These are phyloP conservation scores for Hippocampus kuda DNA, from an alignment of 2,797 vertebrate genomes.

Conservation along the genomic window DNA sequence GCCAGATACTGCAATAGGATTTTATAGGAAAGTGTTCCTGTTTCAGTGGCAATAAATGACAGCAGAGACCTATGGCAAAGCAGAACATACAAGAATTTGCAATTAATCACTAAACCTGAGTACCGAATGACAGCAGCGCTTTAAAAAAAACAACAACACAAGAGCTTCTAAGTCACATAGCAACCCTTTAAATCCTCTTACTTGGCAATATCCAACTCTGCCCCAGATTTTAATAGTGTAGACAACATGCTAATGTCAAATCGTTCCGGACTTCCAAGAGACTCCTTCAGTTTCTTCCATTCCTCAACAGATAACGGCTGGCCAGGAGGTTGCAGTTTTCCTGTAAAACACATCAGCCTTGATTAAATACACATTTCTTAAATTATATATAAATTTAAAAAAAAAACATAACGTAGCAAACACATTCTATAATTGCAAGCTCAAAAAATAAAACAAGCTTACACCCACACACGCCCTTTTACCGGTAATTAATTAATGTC, in stretches of 20 bases:
- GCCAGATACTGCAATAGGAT: slow-evolving; percentile 77
- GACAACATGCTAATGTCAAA: slow-evolving; percentile 74
- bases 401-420: too few relatives aligned
- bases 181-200: slow-evolving; percentile 19
- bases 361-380: background rate
- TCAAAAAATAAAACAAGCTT: too few relatives aligned
- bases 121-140: background rate
- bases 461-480: too few relatives aligned
- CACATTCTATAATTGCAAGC: too few relatives aligned
- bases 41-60: slow-evolving; percentile 69
- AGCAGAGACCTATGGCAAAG: slow-evolving; percentile 70
- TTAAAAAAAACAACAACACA: background rate
- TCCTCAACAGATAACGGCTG: slow-evolving; percentile 67
- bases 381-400: too few relatives aligned
- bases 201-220: slow-evolving; percentile 76
- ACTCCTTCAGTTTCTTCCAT: slow-evolving; percentile 72
- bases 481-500: background rate
- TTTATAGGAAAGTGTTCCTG: slow-evolving; percentile 72
- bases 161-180: background rate
- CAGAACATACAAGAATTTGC: background rate
- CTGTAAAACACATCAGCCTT: slow-evolving; percentile 22
- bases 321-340: slow-evolving; percentile 44
- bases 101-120: background rate
- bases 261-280: slow-evolving; percentile 21
- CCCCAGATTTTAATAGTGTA: slow-evolving; percentile 45